phyloP scores from a whole-genome alignment of 2,888 invertebrate species.

The Neocrepidodera transversa region DNA sequence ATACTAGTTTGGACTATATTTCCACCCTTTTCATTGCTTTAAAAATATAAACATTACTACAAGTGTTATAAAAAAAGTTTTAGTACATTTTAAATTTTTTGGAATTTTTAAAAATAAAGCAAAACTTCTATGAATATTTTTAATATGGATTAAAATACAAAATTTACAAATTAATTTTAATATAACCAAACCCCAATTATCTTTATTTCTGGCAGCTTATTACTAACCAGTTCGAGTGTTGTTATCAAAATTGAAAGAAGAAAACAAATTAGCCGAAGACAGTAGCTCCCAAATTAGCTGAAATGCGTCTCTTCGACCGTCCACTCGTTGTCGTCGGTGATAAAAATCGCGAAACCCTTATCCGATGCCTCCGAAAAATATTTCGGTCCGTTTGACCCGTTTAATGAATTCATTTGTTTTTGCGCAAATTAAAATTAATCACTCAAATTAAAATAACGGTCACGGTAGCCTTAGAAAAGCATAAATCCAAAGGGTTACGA shows the following conservation, averaged over 20 bases:
- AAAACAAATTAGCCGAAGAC: constrained; percentile 15
- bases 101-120: no score
- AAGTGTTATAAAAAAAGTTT: no score
- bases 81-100: no score
- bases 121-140: no score
- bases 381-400: constrained; percentile 47
- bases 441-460: constrained; percentile 45
- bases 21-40: no score
- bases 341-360: constrained; percentile 28
- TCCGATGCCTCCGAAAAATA: constrained; percentile 27
- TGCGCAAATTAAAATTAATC: constrained; percentile 53
- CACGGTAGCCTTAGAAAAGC: constrained; percentile 29
- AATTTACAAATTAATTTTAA: no score
- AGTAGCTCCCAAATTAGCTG: constrained; percentile 28
- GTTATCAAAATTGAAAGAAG: background rate
- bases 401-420: constrained; percentile 52
- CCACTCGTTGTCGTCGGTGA: constrained; percentile 6
- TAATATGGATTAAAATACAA: no score
- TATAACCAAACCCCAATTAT: no score
- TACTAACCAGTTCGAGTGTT: background rate
- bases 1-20: no score
- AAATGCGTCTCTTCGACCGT: constrained; percentile 16
- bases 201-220: no score
- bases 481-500: constrained; percentile 26
- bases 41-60: no score